These are phyloP conservation scores for Protonemura montana DNA, from an alignment of 2,888 invertebrate species.

Conservation along the genomic window DNA sequence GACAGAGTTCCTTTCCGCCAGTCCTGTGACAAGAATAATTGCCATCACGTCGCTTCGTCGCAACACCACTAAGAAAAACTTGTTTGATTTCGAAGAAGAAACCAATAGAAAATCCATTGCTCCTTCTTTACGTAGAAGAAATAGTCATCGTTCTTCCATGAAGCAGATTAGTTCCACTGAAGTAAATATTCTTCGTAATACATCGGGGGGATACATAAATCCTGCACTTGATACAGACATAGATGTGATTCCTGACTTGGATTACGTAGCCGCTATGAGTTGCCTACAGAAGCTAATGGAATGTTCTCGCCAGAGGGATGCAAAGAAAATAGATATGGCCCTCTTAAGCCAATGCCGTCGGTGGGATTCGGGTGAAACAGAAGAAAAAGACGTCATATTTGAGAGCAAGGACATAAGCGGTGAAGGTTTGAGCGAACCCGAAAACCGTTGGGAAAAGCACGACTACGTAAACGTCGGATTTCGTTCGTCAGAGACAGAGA, in stretches of 20 bases:
- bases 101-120: neutral
- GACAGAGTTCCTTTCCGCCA: slow-evolving; percentile 57
- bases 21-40: slow-evolving; percentile 56
- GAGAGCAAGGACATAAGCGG: slow-evolving; percentile 23
- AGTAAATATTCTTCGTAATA: slow-evolving; percentile 50
- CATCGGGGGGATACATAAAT: slow-evolving; percentile 54
- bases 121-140: slow-evolving; percentile 8
- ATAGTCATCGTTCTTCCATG: neutral
- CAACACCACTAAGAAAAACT: neutral
- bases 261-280: slow-evolving; percentile 49
- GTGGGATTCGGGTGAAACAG: neutral
- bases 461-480: neutral
- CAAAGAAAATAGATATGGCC: neutral
- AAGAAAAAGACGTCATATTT: neutral
- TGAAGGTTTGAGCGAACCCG: neutral
- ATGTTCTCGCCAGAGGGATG: slow-evolving; percentile 40
- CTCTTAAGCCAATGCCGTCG: neutral
- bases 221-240: slow-evolving; percentile 49
- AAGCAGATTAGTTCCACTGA: neutral
- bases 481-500: neutral
- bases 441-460: neutral
- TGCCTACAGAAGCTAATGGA: slow-evolving; percentile 49
- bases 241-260: slow-evolving; percentile 43
- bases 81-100: neutral
- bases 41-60: neutral